A percentile compares a stretch with the other conserved stretches of the same genome.
Evolutionary conservation across 2,113 vertebrate genomes (phyloP).

Genomic region (Chaenocephalus aceratus): DNA sequence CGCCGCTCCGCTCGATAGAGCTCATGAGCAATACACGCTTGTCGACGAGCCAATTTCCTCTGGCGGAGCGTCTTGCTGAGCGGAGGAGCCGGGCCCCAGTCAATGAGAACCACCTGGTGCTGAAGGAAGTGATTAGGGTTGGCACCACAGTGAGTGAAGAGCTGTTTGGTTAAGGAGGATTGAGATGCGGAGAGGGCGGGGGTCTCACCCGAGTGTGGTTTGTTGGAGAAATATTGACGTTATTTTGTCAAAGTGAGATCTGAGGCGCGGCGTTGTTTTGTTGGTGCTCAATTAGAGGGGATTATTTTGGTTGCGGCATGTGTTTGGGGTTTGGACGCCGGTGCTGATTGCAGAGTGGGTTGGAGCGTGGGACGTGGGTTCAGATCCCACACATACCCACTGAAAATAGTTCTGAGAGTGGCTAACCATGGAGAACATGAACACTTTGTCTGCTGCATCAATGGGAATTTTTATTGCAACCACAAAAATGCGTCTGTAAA

Average conservation of each 20-base stretch:
- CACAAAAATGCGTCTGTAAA: conserved; percentile 54
- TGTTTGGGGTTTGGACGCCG: conserved; percentile 51
- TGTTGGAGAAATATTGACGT: conserved; percentile 72
- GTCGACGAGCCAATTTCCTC: conserved; percentile 78
- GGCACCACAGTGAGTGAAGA: conserved; percentile 65
- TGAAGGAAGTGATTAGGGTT: conserved; percentile 77
- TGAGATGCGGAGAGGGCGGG: conserved; percentile 24
- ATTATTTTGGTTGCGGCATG: conserved; percentile 60
- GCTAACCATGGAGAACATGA: conserved; percentile 43
- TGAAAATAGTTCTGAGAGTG: conserved; percentile 20
- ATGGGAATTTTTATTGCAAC: conserved; percentile 48
- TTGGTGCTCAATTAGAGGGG: conserved; percentile 61
- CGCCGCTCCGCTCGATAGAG: conserved; percentile 28
- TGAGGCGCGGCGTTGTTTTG: conserved; percentile 60
- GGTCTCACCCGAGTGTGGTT: conserved; percentile 45
- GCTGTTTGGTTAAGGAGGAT: conserved; percentile 70
- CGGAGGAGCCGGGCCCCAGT: conserved; percentile 70
- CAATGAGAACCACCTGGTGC: conserved; percentile 82
- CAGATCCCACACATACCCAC: conserved; percentile 27
- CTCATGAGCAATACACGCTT: conserved; percentile 69
- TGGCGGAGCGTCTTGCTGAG: conserved; percentile 65
- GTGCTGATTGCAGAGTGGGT: conserved; percentile 32
- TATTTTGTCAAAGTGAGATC: conserved; percentile 54
- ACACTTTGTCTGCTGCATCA: conserved; percentile 32
- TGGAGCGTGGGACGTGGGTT: conserved; percentile 47